phyloP scores from a whole-genome alignment of 1,140 invertebrate genomes.

The Drosophila oshimai region DNA sequence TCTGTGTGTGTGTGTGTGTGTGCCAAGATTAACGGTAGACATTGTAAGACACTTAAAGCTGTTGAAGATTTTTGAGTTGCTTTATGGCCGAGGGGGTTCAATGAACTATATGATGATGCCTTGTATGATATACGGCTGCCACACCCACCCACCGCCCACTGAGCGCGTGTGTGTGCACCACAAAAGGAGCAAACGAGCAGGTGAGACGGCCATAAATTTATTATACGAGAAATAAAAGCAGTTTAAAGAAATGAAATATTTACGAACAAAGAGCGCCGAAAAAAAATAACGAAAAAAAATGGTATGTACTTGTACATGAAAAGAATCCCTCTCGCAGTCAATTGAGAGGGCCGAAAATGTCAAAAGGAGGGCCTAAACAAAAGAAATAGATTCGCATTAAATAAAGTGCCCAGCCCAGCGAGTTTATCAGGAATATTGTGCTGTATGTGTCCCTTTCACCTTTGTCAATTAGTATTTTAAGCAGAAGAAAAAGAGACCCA shows the following conservation, averaged over 20 bases:
- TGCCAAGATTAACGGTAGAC: constrained; percentile 74
- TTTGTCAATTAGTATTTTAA: constrained; percentile 49
- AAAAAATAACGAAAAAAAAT: constrained; percentile 3
- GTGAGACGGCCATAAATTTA: constrained; percentile 47
- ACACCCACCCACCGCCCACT: constrained; percentile 17
- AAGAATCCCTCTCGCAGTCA: constrained; percentile 21
- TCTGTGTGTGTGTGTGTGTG: constrained; percentile 18
- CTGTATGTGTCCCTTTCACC: constrained; percentile 27
- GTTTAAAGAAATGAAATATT: constrained; percentile 55
- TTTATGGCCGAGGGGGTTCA: constrained; percentile 66
- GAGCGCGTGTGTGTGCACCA: neutral
- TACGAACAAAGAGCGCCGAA: constrained; percentile 26
- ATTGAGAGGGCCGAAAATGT: constrained; percentile 34
- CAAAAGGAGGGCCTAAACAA: constrained; percentile 29
- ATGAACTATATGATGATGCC: constrained; percentile 75
- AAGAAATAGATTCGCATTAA: constrained; percentile 45
- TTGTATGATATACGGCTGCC: constrained; percentile 61
- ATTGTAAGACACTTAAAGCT: constrained; percentile 79
- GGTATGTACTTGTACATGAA: constrained; percentile 21
- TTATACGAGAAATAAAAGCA: constrained; percentile 53
- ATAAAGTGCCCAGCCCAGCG: constrained; percentile 34
- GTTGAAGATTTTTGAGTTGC: constrained; percentile 69
- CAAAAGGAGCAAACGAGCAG: constrained; percentile 17
- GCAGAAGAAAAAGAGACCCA: constrained; percentile 5
- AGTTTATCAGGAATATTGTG: constrained; percentile 8